These are phyloP conservation scores for Rhagologus leucostigma DNA, from an alignment of 2,113 vertebrate genomes.

Conservation along the genomic window DNA sequence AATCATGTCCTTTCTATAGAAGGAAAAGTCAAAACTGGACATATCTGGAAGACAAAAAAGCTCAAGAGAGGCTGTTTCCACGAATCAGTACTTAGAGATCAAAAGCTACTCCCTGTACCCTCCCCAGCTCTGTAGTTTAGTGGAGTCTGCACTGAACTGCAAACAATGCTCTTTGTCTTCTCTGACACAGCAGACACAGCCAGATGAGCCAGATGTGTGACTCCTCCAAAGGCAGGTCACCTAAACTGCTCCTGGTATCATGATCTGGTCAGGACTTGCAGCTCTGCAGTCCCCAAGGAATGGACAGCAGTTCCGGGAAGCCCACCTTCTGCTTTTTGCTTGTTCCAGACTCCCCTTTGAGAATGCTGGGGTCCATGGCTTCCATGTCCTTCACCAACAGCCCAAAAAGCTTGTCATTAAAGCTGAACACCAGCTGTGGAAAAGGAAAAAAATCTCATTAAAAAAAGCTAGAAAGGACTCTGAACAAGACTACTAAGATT, in stretches of 20 bases:
- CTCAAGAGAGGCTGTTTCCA: neutral
- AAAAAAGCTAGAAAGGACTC: neutral
- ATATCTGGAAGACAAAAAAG: neutral
- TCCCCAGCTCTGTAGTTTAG: neutral
- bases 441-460: neutral
- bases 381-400: constrained; percentile 90
- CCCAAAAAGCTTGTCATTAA: constrained; percentile 88
- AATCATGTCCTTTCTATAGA: neutral
- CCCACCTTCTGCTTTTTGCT: constrained; percentile 88
- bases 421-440: constrained; percentile 88
- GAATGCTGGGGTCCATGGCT: constrained; percentile 93
- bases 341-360: constrained; percentile 78
- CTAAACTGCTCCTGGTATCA: neutral
- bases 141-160: neutral
- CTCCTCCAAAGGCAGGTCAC: neutral
- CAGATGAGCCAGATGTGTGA: neutral
- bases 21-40: neutral
- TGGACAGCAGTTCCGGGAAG: fast-evolving
- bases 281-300: neutral
- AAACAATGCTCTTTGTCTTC: neutral
- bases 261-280: neutral
- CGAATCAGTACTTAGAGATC: neutral
- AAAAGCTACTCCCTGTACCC: neutral
- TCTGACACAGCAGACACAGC: neutral
- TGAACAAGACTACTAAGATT: neutral